phyloP scores from a whole-genome alignment of 2,888 invertebrate genomes.

The Athalia circularis region DNA sequence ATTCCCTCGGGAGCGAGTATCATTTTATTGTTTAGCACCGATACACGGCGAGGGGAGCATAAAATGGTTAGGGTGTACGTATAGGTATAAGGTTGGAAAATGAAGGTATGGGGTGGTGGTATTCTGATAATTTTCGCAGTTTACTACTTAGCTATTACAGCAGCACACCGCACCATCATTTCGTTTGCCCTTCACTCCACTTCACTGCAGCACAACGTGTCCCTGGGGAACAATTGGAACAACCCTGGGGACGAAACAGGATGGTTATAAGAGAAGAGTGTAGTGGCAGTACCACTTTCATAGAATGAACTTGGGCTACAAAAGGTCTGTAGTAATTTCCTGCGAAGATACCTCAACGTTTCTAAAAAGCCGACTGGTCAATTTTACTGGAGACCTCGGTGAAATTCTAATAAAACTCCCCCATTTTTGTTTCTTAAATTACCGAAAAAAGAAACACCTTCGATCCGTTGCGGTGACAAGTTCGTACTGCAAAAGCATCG shows the following conservation, averaged over 20 bases:
- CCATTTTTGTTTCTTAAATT: not conserved
- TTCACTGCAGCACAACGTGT: not conserved
- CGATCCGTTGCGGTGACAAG: no score
- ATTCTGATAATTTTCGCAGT: constrained; percentile 40
- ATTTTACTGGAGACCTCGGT: not conserved
- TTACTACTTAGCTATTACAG: constrained; percentile 30
- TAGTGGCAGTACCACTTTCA: constrained; percentile 21
- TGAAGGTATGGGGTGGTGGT: constrained; percentile 4
- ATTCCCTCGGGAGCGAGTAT: not conserved
- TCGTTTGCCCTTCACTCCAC: not conserved
- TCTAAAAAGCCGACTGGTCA: not conserved
- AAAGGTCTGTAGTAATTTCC: constrained; percentile 27
- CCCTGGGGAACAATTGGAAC: constrained; percentile 33
- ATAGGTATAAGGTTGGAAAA: constrained; percentile 5
- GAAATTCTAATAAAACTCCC: not conserved
- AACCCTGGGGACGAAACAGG: constrained; percentile 11
- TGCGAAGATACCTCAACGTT: constrained; percentile 17
- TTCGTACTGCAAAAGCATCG: no score
- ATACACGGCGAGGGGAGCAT: not conserved
- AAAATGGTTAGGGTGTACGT: constrained; percentile 10
- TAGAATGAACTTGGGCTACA: constrained; percentile 23
- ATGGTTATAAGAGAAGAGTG: constrained; percentile 3
- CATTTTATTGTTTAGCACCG: not conserved
- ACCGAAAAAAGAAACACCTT: no score
- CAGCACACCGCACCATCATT: constrained; percentile 13